Percentiles rank a stretch among this genome's conserved stretches.
phyloP scores from a whole-genome alignment of 1,140 invertebrate species.

The Drosophila tristis region DNA sequence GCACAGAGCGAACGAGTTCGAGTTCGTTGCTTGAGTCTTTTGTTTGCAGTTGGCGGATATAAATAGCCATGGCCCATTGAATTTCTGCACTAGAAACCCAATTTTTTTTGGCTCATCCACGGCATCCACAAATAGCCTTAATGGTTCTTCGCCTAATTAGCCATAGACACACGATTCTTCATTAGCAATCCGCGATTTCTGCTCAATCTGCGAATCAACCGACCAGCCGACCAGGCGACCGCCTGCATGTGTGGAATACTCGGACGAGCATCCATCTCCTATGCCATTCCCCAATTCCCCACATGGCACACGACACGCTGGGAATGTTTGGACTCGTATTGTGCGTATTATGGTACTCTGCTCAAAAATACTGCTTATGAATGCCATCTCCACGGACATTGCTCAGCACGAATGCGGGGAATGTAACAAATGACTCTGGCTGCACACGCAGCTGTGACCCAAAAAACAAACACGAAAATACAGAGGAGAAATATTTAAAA shows the following conservation, averaged over 20 bases:
- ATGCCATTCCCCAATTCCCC: neutral
- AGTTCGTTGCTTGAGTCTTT: constrained; percentile 72
- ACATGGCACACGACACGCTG: constrained; percentile 34
- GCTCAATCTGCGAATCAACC: constrained; percentile 24
- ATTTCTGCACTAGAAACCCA: constrained; percentile 76
- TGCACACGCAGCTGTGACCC: constrained; percentile 57
- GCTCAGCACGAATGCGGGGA: constrained; percentile 38
- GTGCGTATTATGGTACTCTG: constrained; percentile 35
- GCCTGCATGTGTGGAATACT: constrained; percentile 41
- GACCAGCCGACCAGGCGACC: neutral
- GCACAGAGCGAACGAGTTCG: constrained; percentile 45
- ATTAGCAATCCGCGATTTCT: constrained; percentile 40
- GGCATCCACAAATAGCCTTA: constrained; percentile 57
- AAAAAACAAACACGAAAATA: constrained; percentile 17
- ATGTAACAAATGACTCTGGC: constrained; percentile 40
- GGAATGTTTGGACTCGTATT: constrained; percentile 18
- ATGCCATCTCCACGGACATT: constrained; percentile 12
- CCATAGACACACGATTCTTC: constrained; percentile 56
- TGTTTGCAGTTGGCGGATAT: constrained; percentile 66
- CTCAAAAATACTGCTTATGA: constrained; percentile 30
- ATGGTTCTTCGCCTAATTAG: constrained; percentile 71
- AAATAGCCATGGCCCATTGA: constrained; percentile 74
- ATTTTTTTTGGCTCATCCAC: constrained; percentile 48
- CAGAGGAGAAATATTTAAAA: constrained; percentile 14
- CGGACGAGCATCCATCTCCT: neutral